Percentiles rank a stretch among this genome's conserved stretches.
Evolutionary conservation across 2,113 vertebrate genomes (phyloP).

Genomic region (Oncorhynchus mykiss): DNA sequence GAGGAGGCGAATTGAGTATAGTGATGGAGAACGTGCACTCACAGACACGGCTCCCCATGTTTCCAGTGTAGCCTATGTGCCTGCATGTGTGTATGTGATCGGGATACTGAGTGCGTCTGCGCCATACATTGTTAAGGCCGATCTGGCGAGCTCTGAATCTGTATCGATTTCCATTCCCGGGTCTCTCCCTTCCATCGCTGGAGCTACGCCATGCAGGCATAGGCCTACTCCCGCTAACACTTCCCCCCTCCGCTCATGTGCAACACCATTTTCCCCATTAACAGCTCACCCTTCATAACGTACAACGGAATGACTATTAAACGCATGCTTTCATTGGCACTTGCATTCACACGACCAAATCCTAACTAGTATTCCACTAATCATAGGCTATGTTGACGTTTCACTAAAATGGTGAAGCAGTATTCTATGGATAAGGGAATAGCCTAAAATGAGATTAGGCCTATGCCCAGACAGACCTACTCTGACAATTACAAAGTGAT

Average conservation of each 20-base stretch:
- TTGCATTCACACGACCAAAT: neutral
- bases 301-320: conserved; percentile 41
- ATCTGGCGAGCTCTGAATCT: conserved; percentile 74
- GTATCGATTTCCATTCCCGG: conserved; percentile 73
- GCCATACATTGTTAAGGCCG: conserved; percentile 69
- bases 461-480: too few relatives aligned
- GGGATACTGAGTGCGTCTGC: conserved; percentile 64
- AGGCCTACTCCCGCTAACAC: conserved; percentile 32
- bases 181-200: conserved; percentile 70
- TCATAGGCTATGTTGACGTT: neutral
- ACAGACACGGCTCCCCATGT: neutral
- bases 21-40: neutral
- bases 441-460: too few relatives aligned
- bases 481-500: too few relatives aligned
- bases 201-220: conserved; percentile 61
- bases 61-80: neutral
- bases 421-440: too few relatives aligned
- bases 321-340: conserved; percentile 5
- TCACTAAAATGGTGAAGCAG: too few relatives aligned
- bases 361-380: neutral
- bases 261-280: conserved; percentile 66
- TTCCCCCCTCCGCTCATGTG: conserved; percentile 41
- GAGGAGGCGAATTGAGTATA: neutral
- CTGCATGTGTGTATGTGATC: conserved; percentile 56
- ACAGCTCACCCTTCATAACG: conserved; percentile 56